Evolutionary conservation across 2,888 invertebrate species (phyloP), one percentile per base, ranked within the genome.

Genomic region (Tuberolachnus salignus): DNA sequence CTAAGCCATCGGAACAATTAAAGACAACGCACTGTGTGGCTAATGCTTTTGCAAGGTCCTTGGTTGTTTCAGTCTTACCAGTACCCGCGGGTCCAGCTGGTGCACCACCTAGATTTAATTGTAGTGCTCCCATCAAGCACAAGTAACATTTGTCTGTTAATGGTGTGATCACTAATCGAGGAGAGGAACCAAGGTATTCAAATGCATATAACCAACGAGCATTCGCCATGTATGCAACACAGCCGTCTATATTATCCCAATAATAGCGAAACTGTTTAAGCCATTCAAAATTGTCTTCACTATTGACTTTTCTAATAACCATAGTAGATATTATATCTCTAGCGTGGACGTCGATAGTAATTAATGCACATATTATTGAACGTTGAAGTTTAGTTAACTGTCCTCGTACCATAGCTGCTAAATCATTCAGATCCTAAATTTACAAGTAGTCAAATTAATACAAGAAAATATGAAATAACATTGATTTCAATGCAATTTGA

Each of bases 11-110:
- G 0, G 96, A 96, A 84, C 97, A 97, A 87, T 97, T 97, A 86
- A 98, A 97, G 0, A 97, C 96, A 1, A 97, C 94, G 86, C 97
- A 97, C 85, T 96, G 97, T 87, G 97, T 97, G 14, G 96, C 98
- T 0, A 97, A 92, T 0, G 95, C 94, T 86, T 97, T 97, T 8
- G 97, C 96, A 80, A 98, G 87, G 87, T 98, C 97, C 86, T 97
- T 97, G 81, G 93, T 92, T 0, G 96, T 96, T 87, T 97, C 97
- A 0, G 92, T 92, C 88, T 98, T 98, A 70, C 97, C 97, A 0
- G 96, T 92, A 46, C 93, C 93, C 0, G 93, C 93, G 0, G 93
- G 93, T 8, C 94, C 94, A 85, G 93, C 93, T 0, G 92, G 92
- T 2, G 93, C 93, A 6, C 94, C 94, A 81, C 94, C 92, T 88